These are phyloP conservation scores for Pangasius larnaudii DNA, from an alignment of 2,797 vertebrate genomes.

Conservation along the genomic window DNA sequence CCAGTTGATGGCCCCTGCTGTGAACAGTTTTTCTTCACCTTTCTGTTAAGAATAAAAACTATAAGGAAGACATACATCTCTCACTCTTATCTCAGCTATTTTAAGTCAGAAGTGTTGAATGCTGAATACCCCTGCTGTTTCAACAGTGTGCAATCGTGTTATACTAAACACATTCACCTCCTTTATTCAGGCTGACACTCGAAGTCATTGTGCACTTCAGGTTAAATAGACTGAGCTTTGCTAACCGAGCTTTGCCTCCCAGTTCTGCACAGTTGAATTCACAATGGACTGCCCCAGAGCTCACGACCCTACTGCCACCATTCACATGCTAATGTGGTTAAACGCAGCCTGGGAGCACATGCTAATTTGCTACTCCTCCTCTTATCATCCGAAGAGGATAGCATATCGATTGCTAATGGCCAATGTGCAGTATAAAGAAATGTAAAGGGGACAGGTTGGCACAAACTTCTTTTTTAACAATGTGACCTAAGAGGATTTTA, in stretches of 20 bases:
- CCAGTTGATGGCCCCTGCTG: not conserved
- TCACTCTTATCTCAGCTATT: not conserved
- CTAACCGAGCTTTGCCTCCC: slow-evolving; percentile 16
- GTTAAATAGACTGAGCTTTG: slow-evolving; percentile 35
- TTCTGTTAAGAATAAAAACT: slow-evolving; percentile 10
- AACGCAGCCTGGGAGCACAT: slow-evolving; percentile 26
- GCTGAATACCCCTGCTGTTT: not conserved
- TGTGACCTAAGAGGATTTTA: slow-evolving; percentile 20
- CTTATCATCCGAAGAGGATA: slow-evolving; percentile 18
- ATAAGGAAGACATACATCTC: not conserved
- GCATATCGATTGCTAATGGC: slow-evolving; percentile 43
- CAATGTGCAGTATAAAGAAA: slow-evolving; percentile 12
- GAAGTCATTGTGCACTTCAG: slow-evolving; percentile 15
- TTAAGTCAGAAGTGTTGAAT: not conserved
- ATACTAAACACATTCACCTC: slow-evolving; percentile 13
- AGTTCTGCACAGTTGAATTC: slow-evolving; percentile 31
- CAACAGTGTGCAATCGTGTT: not conserved
- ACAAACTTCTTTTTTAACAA: slow-evolving; percentile 22
- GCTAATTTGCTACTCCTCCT: slow-evolving; percentile 18
- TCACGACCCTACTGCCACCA: slow-evolving; percentile 31
- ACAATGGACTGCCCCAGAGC: slow-evolving; percentile 41
- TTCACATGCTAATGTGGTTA: slow-evolving; percentile 47
- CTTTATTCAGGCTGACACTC: slow-evolving; percentile 35
- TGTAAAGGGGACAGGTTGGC: not conserved
- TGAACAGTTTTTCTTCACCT: slow-evolving; percentile 2